Evolutionary conservation across 2,888 invertebrate genomes (phyloP).

Genomic region (Lottia gigantea): DNA sequence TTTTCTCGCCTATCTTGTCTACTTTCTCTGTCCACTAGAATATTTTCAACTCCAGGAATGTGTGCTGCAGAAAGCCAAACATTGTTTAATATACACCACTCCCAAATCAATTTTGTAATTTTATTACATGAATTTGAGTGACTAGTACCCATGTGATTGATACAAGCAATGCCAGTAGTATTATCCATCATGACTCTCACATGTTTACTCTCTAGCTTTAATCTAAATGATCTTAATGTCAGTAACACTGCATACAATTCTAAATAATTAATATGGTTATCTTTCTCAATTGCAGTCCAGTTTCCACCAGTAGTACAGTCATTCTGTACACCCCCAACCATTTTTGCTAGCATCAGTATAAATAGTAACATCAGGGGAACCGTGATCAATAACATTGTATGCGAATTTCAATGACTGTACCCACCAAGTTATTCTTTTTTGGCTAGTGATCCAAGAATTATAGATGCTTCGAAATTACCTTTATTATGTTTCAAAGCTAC

Average conservation of each 20-base stretch:
- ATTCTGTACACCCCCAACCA: constrained; percentile 17
- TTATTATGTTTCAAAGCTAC: constrained; percentile 19
- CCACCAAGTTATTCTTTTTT: constrained; percentile 25
- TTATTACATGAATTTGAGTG: constrained; percentile 14
- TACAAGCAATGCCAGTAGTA: constrained; percentile 18
- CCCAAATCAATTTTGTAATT: constrained; percentile 20
- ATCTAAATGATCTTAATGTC: constrained; percentile 8
- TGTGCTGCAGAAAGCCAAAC: constrained; percentile 23
- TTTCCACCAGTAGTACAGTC: constrained; percentile 4
- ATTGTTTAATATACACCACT: constrained; percentile 13
- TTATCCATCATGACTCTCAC: constrained; percentile 15
- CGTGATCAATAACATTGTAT: not conserved
- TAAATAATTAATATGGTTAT: constrained; percentile 14
- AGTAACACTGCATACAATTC: constrained; percentile 12
- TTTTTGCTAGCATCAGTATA: constrained; percentile 12
- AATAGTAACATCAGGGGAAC: not conserved
- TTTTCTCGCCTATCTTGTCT: constrained; percentile 12
- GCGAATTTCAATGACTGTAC: constrained; percentile 7
- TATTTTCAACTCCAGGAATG: constrained; percentile 20
- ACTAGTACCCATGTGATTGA: constrained; percentile 22
- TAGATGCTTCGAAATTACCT: constrained; percentile 20
- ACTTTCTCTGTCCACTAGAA: constrained; percentile 18
- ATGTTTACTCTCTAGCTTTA: constrained; percentile 7
- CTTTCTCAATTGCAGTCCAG: constrained; percentile 14
- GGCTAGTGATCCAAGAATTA: not conserved